Percentiles rank a stretch among this genome's conserved stretches.
phyloP scores from a whole-genome alignment of 2,113 vertebrate species.

The Nymphicus hollandicus region DNA sequence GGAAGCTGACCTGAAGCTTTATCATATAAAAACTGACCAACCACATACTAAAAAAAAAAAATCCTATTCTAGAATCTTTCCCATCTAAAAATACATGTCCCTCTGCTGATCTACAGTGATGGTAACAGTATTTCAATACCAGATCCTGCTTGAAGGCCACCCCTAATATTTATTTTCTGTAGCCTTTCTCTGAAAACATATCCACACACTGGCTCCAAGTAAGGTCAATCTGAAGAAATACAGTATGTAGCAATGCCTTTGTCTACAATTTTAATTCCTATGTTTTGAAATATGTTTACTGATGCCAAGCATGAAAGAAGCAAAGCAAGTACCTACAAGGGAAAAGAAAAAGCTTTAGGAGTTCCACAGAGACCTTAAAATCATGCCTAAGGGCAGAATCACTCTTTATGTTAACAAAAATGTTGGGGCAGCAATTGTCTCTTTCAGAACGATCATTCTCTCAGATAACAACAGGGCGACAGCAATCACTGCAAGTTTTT shows the following conservation, averaged over 20 bases:
- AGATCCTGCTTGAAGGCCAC: not conserved
- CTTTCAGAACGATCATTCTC: not conserved
- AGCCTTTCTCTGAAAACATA: not conserved
- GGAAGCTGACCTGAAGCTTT: not conserved
- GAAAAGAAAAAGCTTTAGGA: not conserved
- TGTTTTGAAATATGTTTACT: not conserved
- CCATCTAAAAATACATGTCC: not conserved
- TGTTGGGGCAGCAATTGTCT: not conserved
- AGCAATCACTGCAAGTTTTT: not conserved
- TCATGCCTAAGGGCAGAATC: not conserved
- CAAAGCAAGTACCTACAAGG: not conserved
- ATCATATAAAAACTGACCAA: not conserved
- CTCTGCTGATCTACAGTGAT: not conserved
- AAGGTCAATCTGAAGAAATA: not conserved
- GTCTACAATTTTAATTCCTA: not conserved
- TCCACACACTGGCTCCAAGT: not conserved
- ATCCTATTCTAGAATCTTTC: not conserved
- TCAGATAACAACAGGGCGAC: not conserved
- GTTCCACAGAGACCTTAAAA: not conserved
- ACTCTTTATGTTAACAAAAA: not conserved
- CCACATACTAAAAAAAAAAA: not conserved
- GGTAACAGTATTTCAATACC: not conserved
- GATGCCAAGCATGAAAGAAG: not conserved
- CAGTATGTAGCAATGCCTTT: not conserved
- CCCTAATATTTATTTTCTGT: not conserved